Conservation (phyloP, 1,140 invertebrate species). For the Zaprionus gabonicus region DNA sequence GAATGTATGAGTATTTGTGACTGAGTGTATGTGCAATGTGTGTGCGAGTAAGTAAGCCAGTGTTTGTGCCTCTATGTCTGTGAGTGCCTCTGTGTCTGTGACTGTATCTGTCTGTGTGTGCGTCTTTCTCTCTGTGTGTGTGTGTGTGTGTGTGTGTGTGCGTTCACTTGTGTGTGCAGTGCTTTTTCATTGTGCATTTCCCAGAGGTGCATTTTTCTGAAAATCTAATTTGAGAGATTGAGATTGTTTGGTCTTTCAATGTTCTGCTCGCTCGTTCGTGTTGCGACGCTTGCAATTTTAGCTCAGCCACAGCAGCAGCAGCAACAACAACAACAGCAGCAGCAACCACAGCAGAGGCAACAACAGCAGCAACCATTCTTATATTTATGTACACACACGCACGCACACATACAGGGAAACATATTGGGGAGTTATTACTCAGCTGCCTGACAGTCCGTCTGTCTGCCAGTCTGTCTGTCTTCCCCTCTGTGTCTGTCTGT, state of each 20-base stretch:
- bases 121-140: slow-evolving; percentile 13
- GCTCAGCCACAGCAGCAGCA: slow-evolving; percentile 34
- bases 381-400: slow-evolving; percentile 46
- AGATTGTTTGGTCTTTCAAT: slow-evolving; percentile 83
- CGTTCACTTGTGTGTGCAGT: slow-evolving; percentile 41
- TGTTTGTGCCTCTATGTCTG: slow-evolving; percentile 17
- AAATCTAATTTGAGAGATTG: slow-evolving; percentile 84
- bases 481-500: neutral
- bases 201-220: slow-evolving; percentile 84
- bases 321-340: slow-evolving; percentile 26
- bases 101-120: neutral
- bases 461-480: slow-evolving; percentile 16
- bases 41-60: neutral
- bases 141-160: slow-evolving; percentile 13
- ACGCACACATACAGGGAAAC: slow-evolving; percentile 37
- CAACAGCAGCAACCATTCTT: slow-evolving; percentile 37
- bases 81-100: slow-evolving; percentile 22
- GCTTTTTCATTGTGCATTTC: slow-evolving; percentile 83
- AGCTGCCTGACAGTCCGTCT: slow-evolving; percentile 35
- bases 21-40: slow-evolving; percentile 5
- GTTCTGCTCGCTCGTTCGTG: slow-evolving; percentile 70
- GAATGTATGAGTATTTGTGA: slow-evolving; percentile 10
- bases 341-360: slow-evolving; percentile 21
- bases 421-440: slow-evolving; percentile 79
- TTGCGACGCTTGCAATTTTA: slow-evolving; percentile 79